Base-by-base conservation (phyloP, 2,797 vertebrate species). In the Odontamblyopus rebecca region DNA sequence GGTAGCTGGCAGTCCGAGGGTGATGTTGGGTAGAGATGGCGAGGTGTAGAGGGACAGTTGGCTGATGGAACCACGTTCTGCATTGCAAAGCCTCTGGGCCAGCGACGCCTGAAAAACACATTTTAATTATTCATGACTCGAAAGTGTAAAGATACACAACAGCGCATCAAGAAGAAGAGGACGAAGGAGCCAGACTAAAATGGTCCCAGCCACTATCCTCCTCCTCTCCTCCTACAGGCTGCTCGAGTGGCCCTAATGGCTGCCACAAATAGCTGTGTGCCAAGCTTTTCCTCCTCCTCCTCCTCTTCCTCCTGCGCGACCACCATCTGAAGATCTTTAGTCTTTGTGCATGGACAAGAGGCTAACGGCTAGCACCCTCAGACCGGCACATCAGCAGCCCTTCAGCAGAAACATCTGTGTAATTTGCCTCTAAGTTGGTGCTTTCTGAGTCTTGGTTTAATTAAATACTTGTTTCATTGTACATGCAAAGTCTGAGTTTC, bases 1-100 rank as follows among this genome's bases (percentile, higher is more conserved):
- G 0, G 89, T 96, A 67, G 97, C 98, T 0, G 98, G 97, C 71
- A 99, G 93, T 61, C 98, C 97, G 75, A 99, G 90, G 0, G 96
- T 98, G 93, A 99, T 99, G 93, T 99, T 99, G 89, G 98, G 98
- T 84, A 99, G 87, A 70, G 97, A 98, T 0, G 98, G 98, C 0
- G 98, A 99, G 0, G 97, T 98, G 92, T 98, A 98, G 83, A 99
- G 96, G 27, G 96, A 97, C 65, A 98, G 94, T 78, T 98, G 96
- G 38, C 94, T 96, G 60, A 96, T 87, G 0, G 96, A 95, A 81
- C 95, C 94, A 60, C 96, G 83, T 67, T 92, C 90, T 0, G 81
- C 96, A 12, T 92, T 87, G 79, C 94, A 95, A 2, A 98, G 94
- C 84, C 97, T 92, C 89, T 97, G 97, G 19, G 95, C 96, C 91